A percentile compares a stretch with the other conserved stretches of the same genome.
Conservation (phyloP, 2,113 vertebrate species). For the Salvelinus sp. region DNA sequence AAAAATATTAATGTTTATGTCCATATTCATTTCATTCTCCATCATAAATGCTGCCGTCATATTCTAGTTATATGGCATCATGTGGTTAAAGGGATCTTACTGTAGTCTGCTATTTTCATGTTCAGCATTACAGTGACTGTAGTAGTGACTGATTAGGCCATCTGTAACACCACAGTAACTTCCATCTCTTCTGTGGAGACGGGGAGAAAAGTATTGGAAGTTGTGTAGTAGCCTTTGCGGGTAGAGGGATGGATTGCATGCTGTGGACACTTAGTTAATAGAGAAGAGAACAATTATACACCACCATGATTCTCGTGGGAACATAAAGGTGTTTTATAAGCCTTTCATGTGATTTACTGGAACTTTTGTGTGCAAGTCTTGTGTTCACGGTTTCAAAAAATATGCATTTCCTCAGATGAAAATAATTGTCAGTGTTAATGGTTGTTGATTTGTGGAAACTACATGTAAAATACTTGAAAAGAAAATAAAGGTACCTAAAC, state of each 20-base stretch:
- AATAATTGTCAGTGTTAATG: constrained; percentile 48
- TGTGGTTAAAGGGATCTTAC: neutral
- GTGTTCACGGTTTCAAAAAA: constrained; percentile 7
- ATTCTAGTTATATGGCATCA: neutral
- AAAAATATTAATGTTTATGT: neutral
- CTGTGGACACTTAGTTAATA: neutral
- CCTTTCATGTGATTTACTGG: neutral
- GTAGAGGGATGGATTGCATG: neutral
- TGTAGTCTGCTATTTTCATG: neutral
- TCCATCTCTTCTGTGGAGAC: neutral
- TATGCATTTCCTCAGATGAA: constrained; percentile 20
- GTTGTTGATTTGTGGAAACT: constrained; percentile 55
- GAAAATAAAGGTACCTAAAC: constrained; percentile 18
- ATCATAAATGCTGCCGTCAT: neutral
- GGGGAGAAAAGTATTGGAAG: neutral
- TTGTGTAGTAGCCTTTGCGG: neutral
- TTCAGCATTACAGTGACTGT: neutral
- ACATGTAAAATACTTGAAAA: constrained; percentile 63
- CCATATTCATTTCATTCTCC: neutral
- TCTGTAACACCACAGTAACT: neutral
- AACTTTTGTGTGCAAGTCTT: neutral
- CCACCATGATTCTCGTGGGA: neutral
- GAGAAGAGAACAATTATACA: neutral
- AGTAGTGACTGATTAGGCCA: neutral
- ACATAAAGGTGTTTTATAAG: neutral